Evolutionary conservation across 2,888 invertebrate genomes (phyloP).

Genomic region (Junonia oenone): DNA sequence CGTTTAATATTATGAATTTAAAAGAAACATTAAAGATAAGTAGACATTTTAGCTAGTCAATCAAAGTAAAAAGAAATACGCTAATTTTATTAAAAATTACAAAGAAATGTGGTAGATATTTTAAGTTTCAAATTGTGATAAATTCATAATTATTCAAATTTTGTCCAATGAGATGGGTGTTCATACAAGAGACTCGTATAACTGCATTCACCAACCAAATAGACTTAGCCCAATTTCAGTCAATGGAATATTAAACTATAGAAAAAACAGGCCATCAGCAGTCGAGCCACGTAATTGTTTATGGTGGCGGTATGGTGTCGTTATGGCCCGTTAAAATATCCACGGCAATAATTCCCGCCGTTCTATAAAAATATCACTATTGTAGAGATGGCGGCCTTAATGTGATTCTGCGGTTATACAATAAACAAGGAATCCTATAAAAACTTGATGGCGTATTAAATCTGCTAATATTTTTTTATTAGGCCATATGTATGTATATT

Average conservation of each 20-base stretch:
- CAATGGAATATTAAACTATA: neutral
- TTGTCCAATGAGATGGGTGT: neutral
- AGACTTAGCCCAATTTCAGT: neutral
- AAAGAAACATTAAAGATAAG: too few species aligned
- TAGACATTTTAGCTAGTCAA: too few species aligned
- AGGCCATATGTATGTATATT: neutral
- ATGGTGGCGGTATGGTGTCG: neutral
- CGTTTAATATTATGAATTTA: too few species aligned
- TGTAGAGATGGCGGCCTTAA: neutral
- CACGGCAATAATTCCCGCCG: neutral
- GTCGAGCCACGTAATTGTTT: neutral
- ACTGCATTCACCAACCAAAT: too few species aligned
- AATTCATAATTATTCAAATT: too few species aligned
- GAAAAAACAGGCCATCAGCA: neutral
- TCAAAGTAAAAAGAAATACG: too few species aligned
- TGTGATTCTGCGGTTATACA: neutral
- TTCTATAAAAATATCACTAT: conserved; percentile 3
- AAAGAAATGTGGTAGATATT: too few species aligned
- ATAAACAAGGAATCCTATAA: neutral
- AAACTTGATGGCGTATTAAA: neutral
- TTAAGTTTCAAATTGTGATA: too few species aligned
- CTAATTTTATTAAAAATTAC: too few species aligned
- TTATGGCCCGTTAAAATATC: neutral
- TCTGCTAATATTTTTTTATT: neutral
- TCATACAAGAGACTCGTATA: too few species aligned